These are phyloP conservation scores for Drosophila merina DNA, from an alignment of 2,888 invertebrate genomes.

Conservation along the genomic window DNA sequence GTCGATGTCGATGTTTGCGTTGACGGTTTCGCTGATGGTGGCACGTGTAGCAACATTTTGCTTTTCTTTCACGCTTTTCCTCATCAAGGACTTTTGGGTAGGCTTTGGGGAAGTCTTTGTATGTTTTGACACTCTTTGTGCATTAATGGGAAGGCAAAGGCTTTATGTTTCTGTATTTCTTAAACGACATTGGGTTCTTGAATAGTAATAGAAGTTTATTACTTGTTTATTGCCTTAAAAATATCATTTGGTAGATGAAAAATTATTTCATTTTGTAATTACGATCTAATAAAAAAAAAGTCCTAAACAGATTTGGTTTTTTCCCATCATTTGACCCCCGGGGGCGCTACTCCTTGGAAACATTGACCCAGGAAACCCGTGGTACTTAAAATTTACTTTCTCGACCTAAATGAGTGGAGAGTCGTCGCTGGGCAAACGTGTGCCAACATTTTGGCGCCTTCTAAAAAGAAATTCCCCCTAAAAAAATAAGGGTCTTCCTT, in stretches of 20 bases:
- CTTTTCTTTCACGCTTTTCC: slow-evolving; percentile 17
- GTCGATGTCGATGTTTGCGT: slow-evolving; percentile 7
- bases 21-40: slow-evolving; percentile 35
- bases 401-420: slow-evolving; percentile 45
- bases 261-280: slow-evolving; percentile 45
- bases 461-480: slow-evolving; percentile 49
- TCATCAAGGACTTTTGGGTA: slow-evolving; percentile 7
- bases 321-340: background rate
- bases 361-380: slow-evolving; percentile 16
- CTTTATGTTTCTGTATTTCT: slow-evolving; percentile 16
- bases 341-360: background rate
- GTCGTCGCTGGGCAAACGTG: slow-evolving; percentile 44
- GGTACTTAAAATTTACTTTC: slow-evolving; percentile 45
- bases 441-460: slow-evolving; percentile 54
- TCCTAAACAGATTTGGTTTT: background rate
- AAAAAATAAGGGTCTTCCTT: slow-evolving; percentile 34
- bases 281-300: slow-evolving; percentile 49
- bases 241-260: background rate
- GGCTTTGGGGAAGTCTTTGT: slow-evolving; percentile 18
- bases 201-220: background rate
- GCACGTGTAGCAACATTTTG: slow-evolving; percentile 37
- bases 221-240: background rate
- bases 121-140: slow-evolving; percentile 43
- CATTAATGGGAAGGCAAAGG: slow-evolving; percentile 28
- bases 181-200: background rate